Evolutionary conservation across 2,888 invertebrate genomes (phyloP).

Genomic region (Ochropleura plecta): DNA sequence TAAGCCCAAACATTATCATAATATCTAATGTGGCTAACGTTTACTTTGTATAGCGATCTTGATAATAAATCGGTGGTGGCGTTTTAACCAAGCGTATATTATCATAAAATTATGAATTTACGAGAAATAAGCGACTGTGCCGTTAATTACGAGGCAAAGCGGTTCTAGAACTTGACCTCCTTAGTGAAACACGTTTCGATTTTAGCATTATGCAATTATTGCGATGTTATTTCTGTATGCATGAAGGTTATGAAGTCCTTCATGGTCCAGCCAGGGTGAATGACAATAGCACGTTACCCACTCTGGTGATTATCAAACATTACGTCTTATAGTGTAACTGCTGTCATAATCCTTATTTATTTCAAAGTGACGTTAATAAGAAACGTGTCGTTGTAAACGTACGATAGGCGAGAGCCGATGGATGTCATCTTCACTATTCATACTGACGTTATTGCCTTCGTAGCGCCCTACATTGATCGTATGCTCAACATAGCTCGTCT

Average conservation of each 20-base stretch:
- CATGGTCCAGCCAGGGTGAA: slow-evolving; percentile 75
- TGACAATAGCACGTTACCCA: slow-evolving; percentile 50
- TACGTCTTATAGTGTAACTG: slow-evolving; percentile 8
- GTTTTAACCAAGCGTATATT: slow-evolving; percentile 67
- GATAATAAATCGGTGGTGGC: slow-evolving; percentile 51
- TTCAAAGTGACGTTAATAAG: slow-evolving; percentile 39
- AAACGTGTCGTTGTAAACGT: slow-evolving; percentile 31
- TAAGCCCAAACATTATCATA: slow-evolving; percentile 40
- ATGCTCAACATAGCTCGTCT: slow-evolving; percentile 71
- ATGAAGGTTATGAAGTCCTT: slow-evolving; percentile 71
- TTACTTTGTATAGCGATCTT: slow-evolving; percentile 40
- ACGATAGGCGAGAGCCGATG: slow-evolving; percentile 37
- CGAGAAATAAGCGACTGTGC: slow-evolving; percentile 68
- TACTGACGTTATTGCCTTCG: slow-evolving; percentile 70
- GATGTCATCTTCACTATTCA: slow-evolving; percentile 70
- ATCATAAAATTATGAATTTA: slow-evolving; percentile 73
- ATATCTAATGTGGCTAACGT: slow-evolving; percentile 41
- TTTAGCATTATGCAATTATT: slow-evolving; percentile 81
- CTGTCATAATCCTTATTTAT: slow-evolving; percentile 15
- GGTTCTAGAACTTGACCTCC: slow-evolving; percentile 85
- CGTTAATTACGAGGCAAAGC: slow-evolving; percentile 73
- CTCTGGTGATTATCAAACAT: slow-evolving; percentile 16
- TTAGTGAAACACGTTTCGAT: slow-evolving; percentile 80
- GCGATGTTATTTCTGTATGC: slow-evolving; percentile 73
- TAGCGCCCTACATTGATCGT: slow-evolving; percentile 69